phyloP scores from a whole-genome alignment of 1,140 invertebrate genomes.

The Nilaparvata lugens region DNA sequence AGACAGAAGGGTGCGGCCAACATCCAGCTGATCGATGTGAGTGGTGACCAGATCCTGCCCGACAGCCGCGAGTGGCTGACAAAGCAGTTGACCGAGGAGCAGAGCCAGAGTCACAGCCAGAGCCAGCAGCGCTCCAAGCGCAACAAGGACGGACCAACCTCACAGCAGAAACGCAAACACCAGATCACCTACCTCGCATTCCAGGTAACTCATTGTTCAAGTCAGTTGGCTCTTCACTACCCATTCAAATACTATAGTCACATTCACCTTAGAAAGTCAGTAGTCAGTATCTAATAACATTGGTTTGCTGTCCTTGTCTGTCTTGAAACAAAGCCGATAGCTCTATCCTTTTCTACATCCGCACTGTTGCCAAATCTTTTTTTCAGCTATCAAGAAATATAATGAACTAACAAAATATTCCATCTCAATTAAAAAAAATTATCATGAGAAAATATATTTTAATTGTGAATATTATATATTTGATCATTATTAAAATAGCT shows the following conservation, averaged over 20 bases:
- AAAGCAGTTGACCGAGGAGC: constrained; percentile 70
- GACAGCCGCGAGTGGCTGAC: constrained; percentile 71
- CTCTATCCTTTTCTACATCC: too few species aligned
- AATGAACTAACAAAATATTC: background rate
- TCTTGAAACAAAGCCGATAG: too few species aligned
- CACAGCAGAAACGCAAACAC: constrained; percentile 73
- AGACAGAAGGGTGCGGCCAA: constrained; percentile 40
- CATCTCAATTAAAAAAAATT: too few species aligned
- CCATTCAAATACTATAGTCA: too few species aligned
- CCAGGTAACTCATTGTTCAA: constrained; percentile 24
- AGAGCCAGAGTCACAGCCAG: constrained; percentile 32
- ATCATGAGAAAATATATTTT: background rate
- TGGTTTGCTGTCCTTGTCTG: background rate
- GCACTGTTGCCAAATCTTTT: too few species aligned
- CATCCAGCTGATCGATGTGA: constrained; percentile 68
- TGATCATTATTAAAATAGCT: too few species aligned
- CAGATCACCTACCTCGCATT: constrained; percentile 94
- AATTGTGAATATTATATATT: too few species aligned
- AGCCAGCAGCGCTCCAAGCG: constrained; percentile 40
- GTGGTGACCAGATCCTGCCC: constrained; percentile 69
- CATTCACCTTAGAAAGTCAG: background rate
- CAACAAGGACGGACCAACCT: constrained; percentile 51
- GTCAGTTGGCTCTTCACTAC: too few species aligned
- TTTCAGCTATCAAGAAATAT: background rate
- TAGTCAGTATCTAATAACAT: background rate